Evolutionary conservation across 2,797 vertebrate genomes (phyloP).

Genomic region (Anisognathus igniventris): DNA sequence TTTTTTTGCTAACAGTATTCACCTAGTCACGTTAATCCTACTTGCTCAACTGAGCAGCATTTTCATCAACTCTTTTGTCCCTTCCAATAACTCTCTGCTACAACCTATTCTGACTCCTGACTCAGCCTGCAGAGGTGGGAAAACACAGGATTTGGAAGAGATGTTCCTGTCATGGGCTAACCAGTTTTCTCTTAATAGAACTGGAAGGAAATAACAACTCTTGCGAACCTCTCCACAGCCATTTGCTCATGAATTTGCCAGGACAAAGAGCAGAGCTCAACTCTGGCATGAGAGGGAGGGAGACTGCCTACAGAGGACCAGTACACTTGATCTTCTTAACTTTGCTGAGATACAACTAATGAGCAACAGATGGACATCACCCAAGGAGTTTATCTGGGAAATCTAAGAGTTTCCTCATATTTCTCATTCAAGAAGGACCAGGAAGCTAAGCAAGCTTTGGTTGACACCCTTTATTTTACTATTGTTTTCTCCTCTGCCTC

Average conservation of each 20-base stretch:
- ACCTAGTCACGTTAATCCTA: background rate
- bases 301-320: background rate
- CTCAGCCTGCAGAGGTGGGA: constrained; percentile 4
- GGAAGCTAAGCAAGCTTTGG: constrained; percentile 58
- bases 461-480: constrained; percentile 43
- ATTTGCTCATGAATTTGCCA: background rate
- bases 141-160: background rate
- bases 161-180: background rate
- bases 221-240: background rate
- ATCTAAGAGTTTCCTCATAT: constrained; percentile 56
- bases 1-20: background rate
- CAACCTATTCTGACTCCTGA: constrained; percentile 15
- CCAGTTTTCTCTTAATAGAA: constrained; percentile 7
- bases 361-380: constrained; percentile 29
- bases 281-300: background rate
- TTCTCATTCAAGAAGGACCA: constrained; percentile 32
- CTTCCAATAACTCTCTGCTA: background rate
- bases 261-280: background rate
- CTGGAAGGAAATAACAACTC: background rate
- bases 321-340: constrained; percentile 12
- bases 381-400: background rate
- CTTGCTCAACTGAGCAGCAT: background rate
- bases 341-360: background rate
- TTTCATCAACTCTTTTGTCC: background rate
- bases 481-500: constrained; percentile 40